Conservation (phyloP, 2,113 vertebrate genomes). For the Macrotis lagotis region DNA sequence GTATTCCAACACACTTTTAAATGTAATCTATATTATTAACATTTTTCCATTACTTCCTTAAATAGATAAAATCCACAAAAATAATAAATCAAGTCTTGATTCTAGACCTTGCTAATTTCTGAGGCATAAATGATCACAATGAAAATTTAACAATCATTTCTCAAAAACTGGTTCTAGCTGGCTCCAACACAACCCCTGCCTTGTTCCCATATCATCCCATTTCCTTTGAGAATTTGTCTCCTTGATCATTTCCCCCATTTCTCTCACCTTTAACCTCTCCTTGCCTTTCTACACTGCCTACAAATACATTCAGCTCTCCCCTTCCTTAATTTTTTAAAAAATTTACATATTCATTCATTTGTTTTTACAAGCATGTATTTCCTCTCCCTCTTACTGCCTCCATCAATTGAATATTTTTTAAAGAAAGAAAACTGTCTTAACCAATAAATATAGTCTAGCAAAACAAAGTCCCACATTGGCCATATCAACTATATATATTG, state of each 20-base stretch:
- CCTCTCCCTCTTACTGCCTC: background rate
- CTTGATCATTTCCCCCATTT: background rate
- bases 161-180: background rate
- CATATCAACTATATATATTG: background rate
- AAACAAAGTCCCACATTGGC: background rate
- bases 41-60: background rate
- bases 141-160: background rate
- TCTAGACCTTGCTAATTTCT: background rate
- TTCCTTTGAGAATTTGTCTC: background rate
- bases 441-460: background rate
- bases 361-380: background rate
- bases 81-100: background rate
- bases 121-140: background rate
- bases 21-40: background rate
- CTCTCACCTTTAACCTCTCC: background rate
- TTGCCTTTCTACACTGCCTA: background rate
- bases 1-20: background rate
- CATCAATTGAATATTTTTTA: background rate
- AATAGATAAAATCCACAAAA: background rate
- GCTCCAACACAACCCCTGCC: background rate
- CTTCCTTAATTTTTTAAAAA: background rate
- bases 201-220: background rate
- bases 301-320: background rate
- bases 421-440: background rate
- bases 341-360: background rate